A percentile compares a stretch with the other conserved stretches of the same genome.
These are phyloP conservation scores for Phalloptychus januarius DNA, from an alignment of 2,797 vertebrate genomes.

Conservation along the genomic window DNA sequence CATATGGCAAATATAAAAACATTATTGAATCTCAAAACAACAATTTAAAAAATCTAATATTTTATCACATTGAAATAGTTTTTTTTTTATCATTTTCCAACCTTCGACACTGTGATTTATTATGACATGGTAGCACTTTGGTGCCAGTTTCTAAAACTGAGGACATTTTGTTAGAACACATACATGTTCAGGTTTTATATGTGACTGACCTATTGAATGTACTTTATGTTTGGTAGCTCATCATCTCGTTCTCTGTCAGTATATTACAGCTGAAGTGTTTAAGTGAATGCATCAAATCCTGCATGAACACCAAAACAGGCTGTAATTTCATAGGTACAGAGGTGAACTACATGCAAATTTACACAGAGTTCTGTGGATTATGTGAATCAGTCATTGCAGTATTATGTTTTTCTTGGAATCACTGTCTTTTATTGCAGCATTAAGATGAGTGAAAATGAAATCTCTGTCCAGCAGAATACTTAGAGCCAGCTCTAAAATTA, in stretches of 20 bases:
- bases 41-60: neutral
- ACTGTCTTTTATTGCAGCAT: neutral
- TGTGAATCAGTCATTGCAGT: neutral
- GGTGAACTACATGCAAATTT: neutral
- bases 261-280: neutral
- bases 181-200: neutral
- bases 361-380: neutral
- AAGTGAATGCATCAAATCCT: neutral
- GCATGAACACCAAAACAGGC: slow-evolving; percentile 25
- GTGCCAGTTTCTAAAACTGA: neutral
- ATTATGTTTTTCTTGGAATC: neutral
- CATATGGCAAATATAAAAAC: neutral
- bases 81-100: neutral
- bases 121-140: neutral
- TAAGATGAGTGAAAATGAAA: slow-evolving; percentile 39
- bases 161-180: neutral
- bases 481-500: slow-evolving; percentile 59
- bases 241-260: neutral
- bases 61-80: neutral
- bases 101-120: neutral
- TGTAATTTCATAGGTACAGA: slow-evolving; percentile 15
- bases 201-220: neutral
- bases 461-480: slow-evolving; percentile 30
- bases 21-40: neutral
- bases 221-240: neutral